Evolutionary conservation across 2,888 invertebrate species (phyloP).

Genomic region (Melanostoma scalare): DNA sequence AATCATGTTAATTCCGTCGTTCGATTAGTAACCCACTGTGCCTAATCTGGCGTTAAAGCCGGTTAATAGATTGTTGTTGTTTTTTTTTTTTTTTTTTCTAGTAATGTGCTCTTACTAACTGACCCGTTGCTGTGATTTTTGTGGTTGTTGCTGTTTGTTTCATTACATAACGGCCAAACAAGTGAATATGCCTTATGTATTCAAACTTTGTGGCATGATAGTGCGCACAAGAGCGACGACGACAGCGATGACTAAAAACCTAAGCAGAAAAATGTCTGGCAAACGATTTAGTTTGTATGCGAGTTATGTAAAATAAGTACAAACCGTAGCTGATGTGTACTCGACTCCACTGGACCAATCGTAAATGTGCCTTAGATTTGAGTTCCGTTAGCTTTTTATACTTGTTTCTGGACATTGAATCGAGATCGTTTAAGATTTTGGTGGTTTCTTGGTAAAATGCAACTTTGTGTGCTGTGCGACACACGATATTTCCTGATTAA

Average conservation of each 20-base stretch:
- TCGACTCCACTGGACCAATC: slow-evolving; percentile 21
- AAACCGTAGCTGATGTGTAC: slow-evolving; percentile 25
- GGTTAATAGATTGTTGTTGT: slow-evolving; percentile 13
- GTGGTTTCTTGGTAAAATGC: slow-evolving; percentile 9
- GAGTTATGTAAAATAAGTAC: slow-evolving; percentile 58
- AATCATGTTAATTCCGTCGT: slow-evolving; percentile 52
- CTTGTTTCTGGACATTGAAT: slow-evolving; percentile 38
- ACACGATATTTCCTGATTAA: slow-evolving; percentile 44
- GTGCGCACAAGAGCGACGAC: slow-evolving; percentile 17
- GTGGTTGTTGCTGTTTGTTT: too few species aligned
- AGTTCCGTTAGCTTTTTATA: slow-evolving; percentile 54
- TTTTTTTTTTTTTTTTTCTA: neutral
- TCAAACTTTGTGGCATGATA: neutral
- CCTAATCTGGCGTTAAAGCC: slow-evolving; percentile 46
- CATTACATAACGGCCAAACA: slow-evolving; percentile 38
- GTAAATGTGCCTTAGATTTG: slow-evolving; percentile 44
- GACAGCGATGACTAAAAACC: neutral
- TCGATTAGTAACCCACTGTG: slow-evolving; percentile 65
- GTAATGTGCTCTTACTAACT: slow-evolving; percentile 16
- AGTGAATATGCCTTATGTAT: slow-evolving; percentile 17
- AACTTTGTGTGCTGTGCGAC: neutral
- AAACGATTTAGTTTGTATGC: slow-evolving; percentile 30
- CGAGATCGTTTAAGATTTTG: slow-evolving; percentile 27
- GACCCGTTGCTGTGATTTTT: slow-evolving; percentile 32
- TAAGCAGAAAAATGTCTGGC: too few species aligned